Base-by-base conservation (phyloP, 2,797 vertebrate genomes). In the Paguma larvata region DNA sequence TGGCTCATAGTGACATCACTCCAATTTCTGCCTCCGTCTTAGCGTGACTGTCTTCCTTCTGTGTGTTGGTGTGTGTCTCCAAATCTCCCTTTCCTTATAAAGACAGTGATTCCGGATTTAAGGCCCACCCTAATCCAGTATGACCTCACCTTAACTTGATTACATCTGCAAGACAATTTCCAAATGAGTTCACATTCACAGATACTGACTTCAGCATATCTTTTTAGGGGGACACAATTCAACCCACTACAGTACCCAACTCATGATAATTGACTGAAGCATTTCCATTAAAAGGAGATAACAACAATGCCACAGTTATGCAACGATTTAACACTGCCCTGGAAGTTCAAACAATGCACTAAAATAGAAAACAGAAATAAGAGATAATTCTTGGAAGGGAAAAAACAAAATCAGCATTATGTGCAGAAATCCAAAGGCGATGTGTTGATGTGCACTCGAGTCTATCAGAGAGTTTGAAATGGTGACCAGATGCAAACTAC, bases 301-400 rank as follows among this genome's bases (percentile, higher is more conserved):
- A 73, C 59, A 90, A 56, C 15, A 2, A 82, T 75, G n/a, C 7
- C 38, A 48, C 13, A 91, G 75, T 48, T 77, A 44, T 51, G 18
- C 48, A 87, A 2, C 62, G 75, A 62, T 68, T 91, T 84, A 84
- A 38, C 46, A 63, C 78, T 73, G 72, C 70, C 44, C 15, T 72
- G 51, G 53, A 88, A 79, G 30, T 44, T 79, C n/a, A 67, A 85
- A 75, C 38, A 44, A 30, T 59, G 27, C 16, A 73, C 44, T 62
- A 93, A 93, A 56, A 89, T 18, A 80, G 41, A 89, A 72, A 78
- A 77, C 34, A 89, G 90, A 75, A 94, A 59, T n/a, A 73, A 53
- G 16, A 85, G 25, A 32, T 15, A 77, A 82, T 84, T 85, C 73
- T 59, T 73, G 15, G 65, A 85, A 89, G 72, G 75, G 46, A 30